Evolutionary conservation across 2,888 invertebrate species (phyloP).

Genomic region (Dolichomitus sp.): DNA sequence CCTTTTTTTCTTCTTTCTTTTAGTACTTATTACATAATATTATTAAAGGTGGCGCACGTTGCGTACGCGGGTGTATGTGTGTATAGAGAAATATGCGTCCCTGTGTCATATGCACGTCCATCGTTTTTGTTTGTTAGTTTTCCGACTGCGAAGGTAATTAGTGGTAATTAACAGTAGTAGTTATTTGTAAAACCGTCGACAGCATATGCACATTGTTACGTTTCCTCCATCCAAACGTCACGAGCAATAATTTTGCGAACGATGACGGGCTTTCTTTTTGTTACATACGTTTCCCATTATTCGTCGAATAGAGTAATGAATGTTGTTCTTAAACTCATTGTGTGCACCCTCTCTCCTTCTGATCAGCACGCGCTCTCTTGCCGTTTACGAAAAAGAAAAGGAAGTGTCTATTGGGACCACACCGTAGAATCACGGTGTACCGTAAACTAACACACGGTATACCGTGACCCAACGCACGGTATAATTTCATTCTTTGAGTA

Average conservation of each 20-base stretch:
- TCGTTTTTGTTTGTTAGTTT: conserved; percentile 50
- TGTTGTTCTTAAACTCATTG: neutral
- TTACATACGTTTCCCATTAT: conserved; percentile 44
- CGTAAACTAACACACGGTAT: no score
- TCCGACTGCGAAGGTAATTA: conserved; percentile 63
- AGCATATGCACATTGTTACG: conserved; percentile 43
- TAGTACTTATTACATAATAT: conserved; percentile 74
- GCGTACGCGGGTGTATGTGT: conserved; percentile 46
- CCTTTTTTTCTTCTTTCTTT: conserved; percentile 62
- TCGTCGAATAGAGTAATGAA: conserved; percentile 9
- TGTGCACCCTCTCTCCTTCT: neutral
- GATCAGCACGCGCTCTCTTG: conserved; percentile 14
- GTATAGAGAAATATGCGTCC: conserved; percentile 55
- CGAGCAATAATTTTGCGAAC: conserved; percentile 50
- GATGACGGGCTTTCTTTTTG: conserved; percentile 41
- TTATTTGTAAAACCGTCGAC: conserved; percentile 66
- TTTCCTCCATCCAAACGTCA: conserved; percentile 30
- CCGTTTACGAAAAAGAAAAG: no score
- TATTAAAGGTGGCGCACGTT: conserved; percentile 24
- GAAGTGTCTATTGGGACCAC: no score
- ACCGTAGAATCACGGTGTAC: no score
- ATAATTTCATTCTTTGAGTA: no score
- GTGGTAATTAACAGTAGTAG: conserved; percentile 70
- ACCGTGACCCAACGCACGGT: no score
- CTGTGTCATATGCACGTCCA: conserved; percentile 57